Evolutionary conservation across 2,888 invertebrate genomes (phyloP), one percentile per base, ranked within the genome.

Genomic region (Rhynchonema sp.): DNA sequence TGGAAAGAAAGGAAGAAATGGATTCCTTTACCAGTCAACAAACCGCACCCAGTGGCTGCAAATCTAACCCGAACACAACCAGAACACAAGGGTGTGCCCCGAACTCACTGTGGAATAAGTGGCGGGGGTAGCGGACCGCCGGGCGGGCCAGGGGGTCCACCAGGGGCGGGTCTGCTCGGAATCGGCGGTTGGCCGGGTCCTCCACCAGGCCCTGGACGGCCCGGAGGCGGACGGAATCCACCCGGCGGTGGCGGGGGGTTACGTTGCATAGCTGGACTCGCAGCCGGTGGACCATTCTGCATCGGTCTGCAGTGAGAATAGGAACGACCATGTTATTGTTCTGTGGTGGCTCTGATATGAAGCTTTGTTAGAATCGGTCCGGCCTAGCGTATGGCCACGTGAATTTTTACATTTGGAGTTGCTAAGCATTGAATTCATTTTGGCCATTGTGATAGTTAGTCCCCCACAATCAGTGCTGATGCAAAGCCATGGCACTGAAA

Each of bases 101-200:
- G 6, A 1, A 56, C 46, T 62, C 30, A 63, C 63, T 63, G 63
- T 6, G 63, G 63, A 53, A 63, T 60, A n/a, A 63, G 29, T 20
- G 63, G 63, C 28, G 63, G 58, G n/a, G 63, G 63, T 52, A 63
- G 62, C 20, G n/a, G 29, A 27, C 25, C 60, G 28, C 46, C 54
- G 22, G 20, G 26, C 57, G 17, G 1, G n/a, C 46, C 26, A 13
- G 60, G 59, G 1, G 57, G 55, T 27, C 55, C 57, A 38, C 60
- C 49, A 1, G 60, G 62, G 1, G 72, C 71, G 3, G 71, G 68
- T 38, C 72, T 65, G 49, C 65, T 64, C n/a, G 72, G 72, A n/a
- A 49, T 49, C n/a, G 49, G 61, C 30, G 23, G 60, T 25, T n/a
- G 60, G 30, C 1, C 30, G 54, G 46, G 30, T 53, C 53, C 6